Evolutionary conservation across 2,797 vertebrate species (phyloP).

Genomic region (Taeniopygia guttata): DNA sequence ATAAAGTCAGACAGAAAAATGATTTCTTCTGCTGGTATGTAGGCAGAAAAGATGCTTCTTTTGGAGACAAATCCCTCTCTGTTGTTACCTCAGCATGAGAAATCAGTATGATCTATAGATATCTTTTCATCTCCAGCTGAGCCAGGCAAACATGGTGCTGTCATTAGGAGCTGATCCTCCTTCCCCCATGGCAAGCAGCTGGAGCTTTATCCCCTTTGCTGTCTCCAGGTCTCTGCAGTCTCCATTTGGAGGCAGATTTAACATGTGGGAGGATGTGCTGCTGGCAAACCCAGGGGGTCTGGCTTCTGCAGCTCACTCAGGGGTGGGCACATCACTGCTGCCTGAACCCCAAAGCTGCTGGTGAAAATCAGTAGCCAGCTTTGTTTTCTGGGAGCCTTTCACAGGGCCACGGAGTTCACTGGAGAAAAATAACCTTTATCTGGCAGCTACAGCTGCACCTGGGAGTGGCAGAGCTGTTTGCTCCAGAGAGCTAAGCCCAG

Average conservation of each 20-base stretch:
- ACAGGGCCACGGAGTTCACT: neutral
- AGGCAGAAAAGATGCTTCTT: neutral
- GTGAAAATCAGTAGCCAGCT: neutral
- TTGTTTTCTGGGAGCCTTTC: neutral
- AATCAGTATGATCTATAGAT: neutral
- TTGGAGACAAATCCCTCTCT: neutral
- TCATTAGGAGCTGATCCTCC: neutral
- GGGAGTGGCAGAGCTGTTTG: neutral
- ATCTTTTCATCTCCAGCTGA: neutral
- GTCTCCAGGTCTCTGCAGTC: neutral
- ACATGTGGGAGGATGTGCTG: fast-evolving
- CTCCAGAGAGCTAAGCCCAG: neutral
- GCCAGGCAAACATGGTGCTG: neutral
- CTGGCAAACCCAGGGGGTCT: neutral
- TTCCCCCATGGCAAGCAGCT: neutral
- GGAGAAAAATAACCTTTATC: neutral
- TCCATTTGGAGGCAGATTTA: neutral
- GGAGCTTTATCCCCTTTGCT: neutral
- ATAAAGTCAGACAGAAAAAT: neutral
- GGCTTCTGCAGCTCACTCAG: neutral
- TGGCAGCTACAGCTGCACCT: neutral
- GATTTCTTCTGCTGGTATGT: neutral
- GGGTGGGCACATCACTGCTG: neutral
- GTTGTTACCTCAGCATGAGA: neutral
- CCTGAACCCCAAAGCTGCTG: neutral